Evolutionary conservation across 2,888 invertebrate species (phyloP), one percentile per base, ranked within the genome.

Genomic region (Sarcophaga carnaria): DNA sequence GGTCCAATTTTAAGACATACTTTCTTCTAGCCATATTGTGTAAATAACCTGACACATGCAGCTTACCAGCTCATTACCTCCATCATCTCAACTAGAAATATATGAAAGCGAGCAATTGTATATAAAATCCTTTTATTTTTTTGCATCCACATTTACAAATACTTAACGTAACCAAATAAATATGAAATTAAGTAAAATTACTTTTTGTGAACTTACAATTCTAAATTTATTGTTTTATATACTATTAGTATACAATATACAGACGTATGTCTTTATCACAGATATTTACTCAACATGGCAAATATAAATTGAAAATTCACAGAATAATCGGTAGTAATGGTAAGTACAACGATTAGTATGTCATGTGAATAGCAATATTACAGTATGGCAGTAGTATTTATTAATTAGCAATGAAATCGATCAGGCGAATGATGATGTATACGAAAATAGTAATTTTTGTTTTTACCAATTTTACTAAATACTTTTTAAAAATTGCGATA

Each of bases 401-500:
- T 72, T 22, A 63, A 45, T 74, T 47, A 62, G 14, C 67, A 25
- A 77, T 78, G 60, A 47, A 69, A 78, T 78, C 69, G 63, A 62
- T 78, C 70, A 78, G 27, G 69, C n/a, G 62, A 69, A 37, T 62
- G 69, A 78, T 62, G 49, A 54, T 14, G 63, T 27, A 54, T 17
- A 54, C 49, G 49, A 62, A 14, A 78, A 62, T 62, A 49, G 4
- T 12, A 37, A n/a, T n/a, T n/a, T n/a, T n/a, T n/a, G 69, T 70
- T 78, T 78, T 49, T 62, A 70, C 60, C 60, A 45, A 70, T 78
- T 70, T 12, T 49, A 47, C 45, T 75, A 75, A 75, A 75, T 64
- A 49, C 75, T 70, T 70, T 4, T 69, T 78, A 25, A 47, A 70
- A 76, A 76, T 66, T 70, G 70, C 27, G 70, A 70, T 78, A 62